Conservation (phyloP, 2,797 vertebrate species). For the Pangasius sanitwongsei region DNA sequence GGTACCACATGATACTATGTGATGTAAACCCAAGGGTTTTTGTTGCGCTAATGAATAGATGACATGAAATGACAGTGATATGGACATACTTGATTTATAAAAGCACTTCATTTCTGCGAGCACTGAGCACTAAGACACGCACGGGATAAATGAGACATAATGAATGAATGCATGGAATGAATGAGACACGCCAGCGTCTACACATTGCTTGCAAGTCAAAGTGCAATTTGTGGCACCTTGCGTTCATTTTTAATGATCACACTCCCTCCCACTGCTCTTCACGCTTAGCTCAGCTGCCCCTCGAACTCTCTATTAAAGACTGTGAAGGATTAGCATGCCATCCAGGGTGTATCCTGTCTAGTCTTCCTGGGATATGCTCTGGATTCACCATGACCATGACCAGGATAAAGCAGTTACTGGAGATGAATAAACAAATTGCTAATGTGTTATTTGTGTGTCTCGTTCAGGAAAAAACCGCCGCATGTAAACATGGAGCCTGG, state of each 20-base stretch:
- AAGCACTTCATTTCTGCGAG: background rate
- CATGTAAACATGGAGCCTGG: constrained; percentile 86
- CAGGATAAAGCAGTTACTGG: no score
- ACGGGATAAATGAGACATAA: no score
- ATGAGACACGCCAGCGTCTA: background rate
- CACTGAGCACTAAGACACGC: background rate
- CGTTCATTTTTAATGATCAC: background rate
- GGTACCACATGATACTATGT: background rate
- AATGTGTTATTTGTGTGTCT: background rate
- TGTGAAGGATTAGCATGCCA: background rate
- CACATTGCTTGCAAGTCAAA: no score
- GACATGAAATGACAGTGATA: background rate
- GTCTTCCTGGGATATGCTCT: background rate
- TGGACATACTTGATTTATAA: background rate
- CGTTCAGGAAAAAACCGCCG: constrained; percentile 79
- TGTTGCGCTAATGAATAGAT: background rate
- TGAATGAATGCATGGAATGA: background rate
- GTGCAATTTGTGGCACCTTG: no score
- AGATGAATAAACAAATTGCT: background rate
- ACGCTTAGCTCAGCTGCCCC: background rate
- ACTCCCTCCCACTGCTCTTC: background rate
- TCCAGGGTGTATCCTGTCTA: background rate
- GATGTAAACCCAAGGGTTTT: background rate
- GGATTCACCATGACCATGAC: background rate
- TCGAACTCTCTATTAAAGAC: background rate